phyloP scores from a whole-genome alignment of 37 sponge, comb jelly and placozoan genomes.

The Axinella damicornis region DNA sequence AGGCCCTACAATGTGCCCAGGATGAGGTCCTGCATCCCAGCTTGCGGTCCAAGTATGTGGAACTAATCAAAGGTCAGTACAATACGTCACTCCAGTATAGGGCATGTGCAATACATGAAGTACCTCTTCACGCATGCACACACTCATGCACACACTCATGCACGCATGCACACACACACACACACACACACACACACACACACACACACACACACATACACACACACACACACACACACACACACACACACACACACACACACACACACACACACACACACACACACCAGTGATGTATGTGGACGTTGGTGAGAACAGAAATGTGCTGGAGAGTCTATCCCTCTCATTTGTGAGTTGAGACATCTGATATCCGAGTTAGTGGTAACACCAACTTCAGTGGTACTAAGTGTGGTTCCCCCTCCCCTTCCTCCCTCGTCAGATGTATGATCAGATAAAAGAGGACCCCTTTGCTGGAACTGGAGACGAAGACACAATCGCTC shows the following conservation, averaged over 20 bases:
- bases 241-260: neutral
- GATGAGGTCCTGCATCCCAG: slow-evolving; percentile 36
- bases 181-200: slow-evolving; percentile 8
- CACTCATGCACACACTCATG: neutral
- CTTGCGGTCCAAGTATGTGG: slow-evolving; percentile 63
- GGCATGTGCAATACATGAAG: neutral
- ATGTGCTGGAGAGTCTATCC: slow-evolving; percentile 65
- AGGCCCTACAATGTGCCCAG: slow-evolving; percentile 48
- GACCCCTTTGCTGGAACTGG: slow-evolving; percentile 54
- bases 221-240: slow-evolving; percentile 7
- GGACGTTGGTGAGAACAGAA: slow-evolving; percentile 70
- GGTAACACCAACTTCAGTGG: neutral
- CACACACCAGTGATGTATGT: slow-evolving; percentile 54
- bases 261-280: neutral
- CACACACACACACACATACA: neutral
- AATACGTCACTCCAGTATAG: too few relatives aligned
- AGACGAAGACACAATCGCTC: slow-evolving; percentile 36
- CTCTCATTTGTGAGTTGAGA: slow-evolving; percentile 53
- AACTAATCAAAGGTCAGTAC: slow-evolving; percentile 62
- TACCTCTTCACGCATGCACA: neutral
- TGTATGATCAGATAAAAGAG: slow-evolving; percentile 43
- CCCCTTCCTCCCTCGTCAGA: slow-evolving; percentile 5
- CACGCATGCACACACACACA: neutral
- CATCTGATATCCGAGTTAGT: neutral
- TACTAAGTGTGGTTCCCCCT: neutral